Evolutionary conservation across 2,888 invertebrate genomes (phyloP).

Genomic region (Leptothorax acervorum): DNA sequence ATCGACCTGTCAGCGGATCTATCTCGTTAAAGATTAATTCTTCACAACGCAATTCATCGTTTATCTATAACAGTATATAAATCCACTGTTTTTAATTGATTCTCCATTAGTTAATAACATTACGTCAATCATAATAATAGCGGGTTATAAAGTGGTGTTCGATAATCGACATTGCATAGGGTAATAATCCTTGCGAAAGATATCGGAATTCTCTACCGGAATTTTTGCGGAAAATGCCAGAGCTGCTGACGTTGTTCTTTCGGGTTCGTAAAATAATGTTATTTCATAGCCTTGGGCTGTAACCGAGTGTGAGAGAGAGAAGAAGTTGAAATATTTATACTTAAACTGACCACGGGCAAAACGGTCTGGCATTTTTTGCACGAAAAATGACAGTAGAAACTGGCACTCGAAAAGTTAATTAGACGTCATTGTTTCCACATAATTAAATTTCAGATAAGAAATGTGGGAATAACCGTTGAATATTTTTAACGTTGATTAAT

Average conservation of each 20-base stretch:
- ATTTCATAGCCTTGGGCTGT: constrained; percentile 22
- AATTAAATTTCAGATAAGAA: constrained; percentile 19
- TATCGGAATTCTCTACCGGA: constrained; percentile 20
- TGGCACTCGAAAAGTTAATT: constrained; percentile 31
- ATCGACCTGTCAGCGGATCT: constrained; percentile 12
- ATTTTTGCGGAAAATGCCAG: constrained; percentile 44
- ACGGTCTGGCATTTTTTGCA: not conserved
- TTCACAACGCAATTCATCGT: constrained; percentile 10
- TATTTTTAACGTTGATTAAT: constrained; percentile 24
- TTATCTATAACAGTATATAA: not conserved
- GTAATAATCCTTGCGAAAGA: constrained; percentile 33
- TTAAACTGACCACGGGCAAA: constrained; percentile 19
- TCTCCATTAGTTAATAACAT: not conserved
- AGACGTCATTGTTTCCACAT: constrained; percentile 9
- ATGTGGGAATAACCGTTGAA: not conserved
- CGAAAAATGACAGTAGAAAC: not conserved
- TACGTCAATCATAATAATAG: constrained; percentile 22
- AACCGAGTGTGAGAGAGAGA: not conserved
- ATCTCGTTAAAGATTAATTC: constrained; percentile 24
- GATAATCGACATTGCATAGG: not conserved
- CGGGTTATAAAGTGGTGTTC: not conserved
- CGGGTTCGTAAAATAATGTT: constrained; percentile 21
- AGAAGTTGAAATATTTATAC: constrained; percentile 30
- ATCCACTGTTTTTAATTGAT: constrained; percentile 8
- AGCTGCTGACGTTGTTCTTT: constrained; percentile 14